phyloP scores from a whole-genome alignment of 2,888 invertebrate species.

The Megastigmus dorsalis region DNA sequence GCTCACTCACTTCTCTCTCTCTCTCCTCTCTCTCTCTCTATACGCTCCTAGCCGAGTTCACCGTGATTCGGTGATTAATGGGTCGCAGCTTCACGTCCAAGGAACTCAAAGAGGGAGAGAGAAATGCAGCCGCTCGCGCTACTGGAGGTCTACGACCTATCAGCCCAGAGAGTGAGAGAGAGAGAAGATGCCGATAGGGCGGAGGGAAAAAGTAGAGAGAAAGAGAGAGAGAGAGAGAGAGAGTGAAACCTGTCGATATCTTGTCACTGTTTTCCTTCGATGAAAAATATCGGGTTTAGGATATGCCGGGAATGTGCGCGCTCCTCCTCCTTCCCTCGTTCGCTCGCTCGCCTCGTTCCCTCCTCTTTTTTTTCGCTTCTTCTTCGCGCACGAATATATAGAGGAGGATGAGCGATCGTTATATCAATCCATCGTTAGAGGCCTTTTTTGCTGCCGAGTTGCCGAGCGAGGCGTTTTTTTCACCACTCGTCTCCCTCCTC shows the following conservation, averaged over 20 bases:
- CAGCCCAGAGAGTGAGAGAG: neutral
- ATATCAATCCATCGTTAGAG: slow-evolving; percentile 46
- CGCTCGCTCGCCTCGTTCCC: neutral
- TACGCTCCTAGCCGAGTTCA: slow-evolving; percentile 19
- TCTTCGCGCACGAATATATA: slow-evolving; percentile 30
- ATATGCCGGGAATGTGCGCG: slow-evolving; percentile 7
- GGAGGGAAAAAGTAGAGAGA: neutral
- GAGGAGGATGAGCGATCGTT: slow-evolving; percentile 37
- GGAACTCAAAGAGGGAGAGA: slow-evolving; percentile 1
- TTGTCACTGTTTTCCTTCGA: slow-evolving; percentile 47
- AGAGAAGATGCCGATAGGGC: neutral
- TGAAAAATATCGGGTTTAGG: slow-evolving; percentile 45
- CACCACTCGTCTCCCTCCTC: neutral
- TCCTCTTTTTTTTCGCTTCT: neutral
- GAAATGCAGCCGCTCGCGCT: neutral
- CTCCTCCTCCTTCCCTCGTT: neutral
- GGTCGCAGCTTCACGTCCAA: slow-evolving; percentile 28
- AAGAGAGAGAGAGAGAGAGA: slow-evolving; percentile 19
- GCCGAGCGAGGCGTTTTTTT: neutral
- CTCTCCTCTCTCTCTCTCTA: neutral
- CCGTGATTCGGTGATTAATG: slow-evolving; percentile 55
- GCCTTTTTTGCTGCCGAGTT: no score
- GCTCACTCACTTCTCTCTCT: no score
- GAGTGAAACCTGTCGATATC: slow-evolving; percentile 50
- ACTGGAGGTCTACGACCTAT: slow-evolving; percentile 28